Conservation (phyloP, 2,797 vertebrate genomes). For the Hyperoplus immaculatus region DNA sequence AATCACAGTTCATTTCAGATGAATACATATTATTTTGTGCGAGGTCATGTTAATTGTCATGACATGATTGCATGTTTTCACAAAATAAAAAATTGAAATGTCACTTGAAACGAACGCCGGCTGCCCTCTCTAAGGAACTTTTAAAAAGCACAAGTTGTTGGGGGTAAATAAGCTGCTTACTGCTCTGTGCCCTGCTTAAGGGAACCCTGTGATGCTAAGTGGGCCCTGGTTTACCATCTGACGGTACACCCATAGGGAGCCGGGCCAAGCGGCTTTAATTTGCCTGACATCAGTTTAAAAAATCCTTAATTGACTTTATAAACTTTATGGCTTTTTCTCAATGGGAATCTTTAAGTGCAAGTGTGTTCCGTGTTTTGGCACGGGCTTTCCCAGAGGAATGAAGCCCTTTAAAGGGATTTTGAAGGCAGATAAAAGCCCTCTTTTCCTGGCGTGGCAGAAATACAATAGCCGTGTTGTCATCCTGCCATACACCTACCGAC, state of each 20-base stretch:
- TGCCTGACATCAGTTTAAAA: constrained; percentile 74
- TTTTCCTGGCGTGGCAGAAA: constrained; percentile 74
- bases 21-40: neutral
- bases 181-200: constrained; percentile 55
- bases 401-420: constrained; percentile 76
- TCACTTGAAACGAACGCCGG: constrained; percentile 41
- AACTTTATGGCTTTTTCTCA: constrained; percentile 78
- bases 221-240: constrained; percentile 70
- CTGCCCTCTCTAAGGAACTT: constrained; percentile 26
- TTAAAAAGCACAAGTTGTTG: constrained; percentile 56
- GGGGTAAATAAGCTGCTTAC: constrained; percentile 72
- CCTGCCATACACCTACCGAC: constrained; percentile 63
- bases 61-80: constrained; percentile 1
- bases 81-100: constrained; percentile 43
- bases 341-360: constrained; percentile 75
- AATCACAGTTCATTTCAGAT: neutral
- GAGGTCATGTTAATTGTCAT: neutral
- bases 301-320: constrained; percentile 80
- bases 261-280: constrained; percentile 72
- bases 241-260: constrained; percentile 69
- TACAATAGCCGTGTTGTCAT: constrained; percentile 80
- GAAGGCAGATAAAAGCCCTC: constrained; percentile 78
- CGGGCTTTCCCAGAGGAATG: constrained; percentile 62
- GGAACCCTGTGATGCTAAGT: constrained; percentile 70
- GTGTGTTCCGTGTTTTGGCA: constrained; percentile 62